Base-by-base conservation (phyloP, 2,888 invertebrate genomes). In the Cecidostiba fungosa region DNA sequence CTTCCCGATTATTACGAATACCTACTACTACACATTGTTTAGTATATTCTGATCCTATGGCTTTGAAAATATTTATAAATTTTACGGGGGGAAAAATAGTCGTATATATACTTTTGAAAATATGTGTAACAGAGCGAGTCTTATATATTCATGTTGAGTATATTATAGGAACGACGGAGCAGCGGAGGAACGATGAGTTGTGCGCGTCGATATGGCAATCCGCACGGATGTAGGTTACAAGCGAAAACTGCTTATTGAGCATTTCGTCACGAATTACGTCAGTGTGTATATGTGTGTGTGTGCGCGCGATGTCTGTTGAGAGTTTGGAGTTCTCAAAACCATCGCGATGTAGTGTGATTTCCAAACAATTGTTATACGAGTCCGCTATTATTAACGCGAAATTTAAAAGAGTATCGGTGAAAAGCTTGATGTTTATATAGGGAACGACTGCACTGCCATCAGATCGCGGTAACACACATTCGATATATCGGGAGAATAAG, bases 181-280 rank as follows among this genome's bases (percentile, higher is more conserved):
- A 32, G n/a, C n/a, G n/a, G n/a, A n/a, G n/a, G 32, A 6, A 32
- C 77, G 84, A 84, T 73, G 66, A 79, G 74, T 39, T 39, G 79
- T 69, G 36, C 47, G 59, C 77, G 59, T 74, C 84, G 79, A 79
- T 79, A 79, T 66, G 79, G 84, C 69, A 79, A 79, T 88, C 84
- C 73, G 54, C 54, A 84, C 85, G 86, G 85, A 86, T 87, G 87
- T 81, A 86, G 86, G 82, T 84, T 86, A 84, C 87, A 62, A 23
- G 85, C 84, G 85, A 87, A 87, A 87, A 84, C 81, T 78, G 89
- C 86, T 85, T 88, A 88, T 88, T 88, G 86, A 84, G 72, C 84
- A 86, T 89, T 89, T 88, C 87, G 74, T 85, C 88, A 87, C 70
- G 82, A 84, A 87, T 85, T 77, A 80, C 81, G 69, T 77, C 70